A percentile compares a stretch with the other conserved stretches of the same genome.
Conservation (phyloP, 2,888 invertebrate species). For the Synergus itoensis region DNA sequence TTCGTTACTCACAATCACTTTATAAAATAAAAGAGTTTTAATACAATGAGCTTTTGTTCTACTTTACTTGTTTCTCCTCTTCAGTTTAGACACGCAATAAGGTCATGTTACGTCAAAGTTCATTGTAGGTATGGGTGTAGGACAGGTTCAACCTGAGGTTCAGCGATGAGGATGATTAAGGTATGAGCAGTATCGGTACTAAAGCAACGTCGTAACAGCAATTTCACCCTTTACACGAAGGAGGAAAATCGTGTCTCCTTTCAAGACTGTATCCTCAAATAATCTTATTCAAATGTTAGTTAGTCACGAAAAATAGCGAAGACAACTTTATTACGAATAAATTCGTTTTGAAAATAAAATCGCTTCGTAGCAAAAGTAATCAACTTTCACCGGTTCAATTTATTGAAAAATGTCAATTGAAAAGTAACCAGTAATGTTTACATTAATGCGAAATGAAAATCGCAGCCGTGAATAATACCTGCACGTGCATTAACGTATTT, state of each 20-base stretch:
- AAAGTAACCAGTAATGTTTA: background rate
- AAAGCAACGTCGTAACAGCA: constrained; percentile 7
- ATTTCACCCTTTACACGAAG: constrained; percentile 6
- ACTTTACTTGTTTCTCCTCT: background rate
- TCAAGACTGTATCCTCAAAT: constrained; percentile 22
- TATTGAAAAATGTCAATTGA: background rate
- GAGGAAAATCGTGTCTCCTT: constrained; percentile 9
- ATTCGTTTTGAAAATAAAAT: no score
- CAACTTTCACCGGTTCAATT: background rate
- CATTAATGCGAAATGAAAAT: background rate
- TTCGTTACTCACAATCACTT: background rate
- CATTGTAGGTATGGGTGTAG: background rate
- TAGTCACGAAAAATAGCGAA: background rate
- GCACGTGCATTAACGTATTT: background rate
- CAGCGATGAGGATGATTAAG: constrained; percentile 12
- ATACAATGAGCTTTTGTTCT: background rate
- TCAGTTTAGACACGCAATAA: constrained; percentile 15
- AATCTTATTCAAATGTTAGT: background rate
- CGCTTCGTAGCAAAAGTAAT: background rate
- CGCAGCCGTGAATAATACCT: background rate
- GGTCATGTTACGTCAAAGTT: constrained; percentile 13
- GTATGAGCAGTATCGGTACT: constrained; percentile 1
- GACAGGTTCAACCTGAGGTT: background rate
- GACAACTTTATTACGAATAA: no score
- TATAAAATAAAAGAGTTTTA: background rate